phyloP scores from a whole-genome alignment of 2,113 vertebrate genomes.

The Chionis minor region DNA sequence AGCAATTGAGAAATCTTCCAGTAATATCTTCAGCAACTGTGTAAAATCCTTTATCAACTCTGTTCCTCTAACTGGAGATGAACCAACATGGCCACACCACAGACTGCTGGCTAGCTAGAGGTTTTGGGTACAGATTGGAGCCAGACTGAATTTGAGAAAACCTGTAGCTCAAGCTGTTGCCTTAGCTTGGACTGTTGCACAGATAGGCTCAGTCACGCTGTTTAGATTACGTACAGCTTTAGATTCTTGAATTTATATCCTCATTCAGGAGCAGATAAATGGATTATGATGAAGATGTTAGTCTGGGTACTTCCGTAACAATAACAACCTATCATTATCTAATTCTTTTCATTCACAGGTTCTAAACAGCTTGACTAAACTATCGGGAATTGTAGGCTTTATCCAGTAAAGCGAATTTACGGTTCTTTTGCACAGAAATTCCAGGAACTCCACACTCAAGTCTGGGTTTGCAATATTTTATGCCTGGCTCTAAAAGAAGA shows the following conservation, averaged over 20 bases:
- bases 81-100: not conserved
- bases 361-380: not conserved
- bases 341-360: not conserved
- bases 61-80: not conserved
- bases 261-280: not conserved
- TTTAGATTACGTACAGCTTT: not conserved
- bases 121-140: not conserved
- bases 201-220: fast-evolving
- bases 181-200: not conserved
- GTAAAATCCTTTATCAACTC: not conserved
- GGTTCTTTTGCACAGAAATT: not conserved
- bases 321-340: not conserved
- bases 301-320: not conserved
- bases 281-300: not conserved
- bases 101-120: not conserved
- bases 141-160: not conserved
- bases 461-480: not conserved
- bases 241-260: not conserved
- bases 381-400: not conserved
- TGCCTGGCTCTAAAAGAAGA: not conserved
- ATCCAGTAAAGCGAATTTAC: not conserved
- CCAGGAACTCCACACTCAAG: not conserved
- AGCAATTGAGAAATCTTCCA: not conserved
- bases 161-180: not conserved
- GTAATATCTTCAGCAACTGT: not conserved